A percentile compares a stretch with the other conserved stretches of the same genome.
phyloP scores from a whole-genome alignment of 2,797 vertebrate species.

The Chelonia mydas region DNA sequence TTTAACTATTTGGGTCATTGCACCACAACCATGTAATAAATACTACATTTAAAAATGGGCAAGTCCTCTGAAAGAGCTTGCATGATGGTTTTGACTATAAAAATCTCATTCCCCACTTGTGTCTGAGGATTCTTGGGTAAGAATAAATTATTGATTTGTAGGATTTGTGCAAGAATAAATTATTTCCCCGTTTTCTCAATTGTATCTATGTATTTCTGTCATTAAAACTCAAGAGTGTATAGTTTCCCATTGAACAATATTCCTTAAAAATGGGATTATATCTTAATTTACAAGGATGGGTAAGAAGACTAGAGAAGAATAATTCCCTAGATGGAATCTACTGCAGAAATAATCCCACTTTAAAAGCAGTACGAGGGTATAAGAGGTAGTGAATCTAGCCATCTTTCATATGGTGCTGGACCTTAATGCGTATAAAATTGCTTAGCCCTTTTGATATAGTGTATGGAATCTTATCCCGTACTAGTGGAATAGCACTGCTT shows the following conservation, averaged over 20 bases:
- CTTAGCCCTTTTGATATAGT: neutral
- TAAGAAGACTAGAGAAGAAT: neutral
- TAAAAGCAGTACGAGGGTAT: neutral
- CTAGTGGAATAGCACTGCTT: conserved; percentile 8
- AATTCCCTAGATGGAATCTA: neutral
- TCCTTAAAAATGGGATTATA: neutral
- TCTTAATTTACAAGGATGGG: neutral
- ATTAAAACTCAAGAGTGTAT: neutral
- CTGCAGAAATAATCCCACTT: neutral
- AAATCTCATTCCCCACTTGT: neutral
- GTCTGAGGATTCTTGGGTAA: neutral
- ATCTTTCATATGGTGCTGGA: neutral
- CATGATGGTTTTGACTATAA: neutral
- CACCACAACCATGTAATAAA: neutral
- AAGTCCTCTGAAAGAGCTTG: neutral
- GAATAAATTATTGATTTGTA: neutral
- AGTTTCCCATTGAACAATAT: neutral
- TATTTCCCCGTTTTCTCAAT: neutral
- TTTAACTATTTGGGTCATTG: neutral
- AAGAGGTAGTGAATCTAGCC: neutral
- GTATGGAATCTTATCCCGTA: neutral
- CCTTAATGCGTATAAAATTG: neutral
- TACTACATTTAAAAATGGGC: neutral
- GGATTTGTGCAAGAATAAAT: neutral
- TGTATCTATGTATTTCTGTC: neutral